These are phyloP conservation scores for Ammodytes dubius DNA, from an alignment of 2,113 vertebrate genomes.

Conservation along the genomic window DNA sequence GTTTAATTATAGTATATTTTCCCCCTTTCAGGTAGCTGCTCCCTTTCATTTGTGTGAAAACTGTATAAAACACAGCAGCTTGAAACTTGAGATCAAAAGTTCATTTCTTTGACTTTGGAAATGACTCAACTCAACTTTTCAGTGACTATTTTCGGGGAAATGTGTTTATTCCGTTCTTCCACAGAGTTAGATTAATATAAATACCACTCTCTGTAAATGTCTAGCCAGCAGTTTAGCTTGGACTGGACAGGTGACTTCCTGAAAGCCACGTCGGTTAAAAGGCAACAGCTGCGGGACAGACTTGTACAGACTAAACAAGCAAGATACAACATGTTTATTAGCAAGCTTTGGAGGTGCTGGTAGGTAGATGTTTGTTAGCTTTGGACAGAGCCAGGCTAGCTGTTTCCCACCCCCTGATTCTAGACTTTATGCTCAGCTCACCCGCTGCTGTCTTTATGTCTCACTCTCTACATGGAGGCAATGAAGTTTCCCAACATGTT, in stretches of 20 bases:
- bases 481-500: not conserved
- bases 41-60: not conserved
- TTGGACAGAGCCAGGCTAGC: not conserved
- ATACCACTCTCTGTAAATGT: constrained; percentile 5
- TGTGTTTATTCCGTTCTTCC: not conserved
- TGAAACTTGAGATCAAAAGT: not conserved
- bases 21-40: not conserved
- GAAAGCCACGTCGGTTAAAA: not conserved
- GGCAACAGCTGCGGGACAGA: not conserved
- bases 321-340: constrained; percentile 11
- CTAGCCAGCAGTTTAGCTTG: not conserved
- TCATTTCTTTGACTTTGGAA: not conserved
- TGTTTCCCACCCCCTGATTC: not conserved
- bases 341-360: not conserved
- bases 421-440: not conserved
- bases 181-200: not conserved
- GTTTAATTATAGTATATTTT: not conserved
- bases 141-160: not conserved
- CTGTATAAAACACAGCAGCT: not conserved
- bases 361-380: not conserved
- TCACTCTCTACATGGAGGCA: not conserved
- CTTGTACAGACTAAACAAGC: constrained; percentile 3
- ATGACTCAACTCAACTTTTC: not conserved
- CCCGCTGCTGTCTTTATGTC: not conserved
- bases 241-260: not conserved